A percentile compares a stretch with the other conserved stretches of the same genome.
Evolutionary conservation across 2,888 invertebrate genomes (phyloP).

Genomic region (Nomada ruficornis): DNA sequence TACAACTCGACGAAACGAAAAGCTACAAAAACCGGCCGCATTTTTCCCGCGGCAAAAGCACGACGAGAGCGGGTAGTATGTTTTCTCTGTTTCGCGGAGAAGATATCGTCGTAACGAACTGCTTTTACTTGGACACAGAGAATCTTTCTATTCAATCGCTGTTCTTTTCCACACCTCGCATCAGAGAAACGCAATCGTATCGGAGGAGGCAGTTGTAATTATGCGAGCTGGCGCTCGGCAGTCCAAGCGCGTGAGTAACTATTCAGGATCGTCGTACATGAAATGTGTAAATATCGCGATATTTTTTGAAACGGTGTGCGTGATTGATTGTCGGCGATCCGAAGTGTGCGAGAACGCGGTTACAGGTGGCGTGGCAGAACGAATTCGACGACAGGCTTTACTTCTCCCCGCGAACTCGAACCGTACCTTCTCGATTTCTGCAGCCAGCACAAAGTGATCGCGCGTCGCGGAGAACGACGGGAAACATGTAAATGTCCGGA

Average conservation of each 20-base stretch:
- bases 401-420: conserved; percentile 30
- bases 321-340: conserved; percentile 42
- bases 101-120: neutral
- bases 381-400: neutral
- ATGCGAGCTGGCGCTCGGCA: conserved; percentile 45
- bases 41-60: neutral
- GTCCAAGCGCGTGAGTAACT: conserved; percentile 67
- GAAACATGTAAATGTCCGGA: conserved; percentile 1
- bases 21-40: conserved; percentile 13
- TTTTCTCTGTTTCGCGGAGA: neutral
- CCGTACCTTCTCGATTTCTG: conserved; percentile 69
- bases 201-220: conserved; percentile 21
- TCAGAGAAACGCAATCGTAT: conserved; percentile 37
- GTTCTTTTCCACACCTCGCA: conserved; percentile 34
- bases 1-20: conserved; percentile 3
- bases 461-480: neutral
- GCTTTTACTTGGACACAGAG: conserved; percentile 20
- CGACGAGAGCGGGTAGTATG: neutral
- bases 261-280: conserved; percentile 73
- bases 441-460: conserved; percentile 74
- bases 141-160: conserved; percentile 17
- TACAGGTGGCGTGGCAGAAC: neutral
- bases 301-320: conserved; percentile 48
- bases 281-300: conserved; percentile 65
- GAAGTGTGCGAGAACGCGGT: conserved; percentile 20